phyloP scores from a whole-genome alignment of 1,140 invertebrate genomes.

The Periplaneta americana region DNA sequence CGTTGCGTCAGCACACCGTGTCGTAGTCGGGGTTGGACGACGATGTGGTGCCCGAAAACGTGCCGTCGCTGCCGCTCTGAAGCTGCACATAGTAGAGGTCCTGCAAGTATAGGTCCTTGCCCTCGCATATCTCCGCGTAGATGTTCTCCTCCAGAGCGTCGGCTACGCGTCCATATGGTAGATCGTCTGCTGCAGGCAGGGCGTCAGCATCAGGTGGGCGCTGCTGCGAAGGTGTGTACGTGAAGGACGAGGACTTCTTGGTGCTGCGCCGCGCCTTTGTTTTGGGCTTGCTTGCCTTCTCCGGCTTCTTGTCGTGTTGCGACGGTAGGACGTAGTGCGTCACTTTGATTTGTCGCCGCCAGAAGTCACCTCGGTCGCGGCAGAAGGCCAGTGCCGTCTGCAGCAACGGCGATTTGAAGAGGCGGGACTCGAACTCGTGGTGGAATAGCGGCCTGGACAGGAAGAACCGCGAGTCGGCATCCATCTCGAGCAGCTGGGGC shows the following conservation, averaged over 20 bases:
- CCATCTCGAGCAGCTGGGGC: slow-evolving; percentile 35
- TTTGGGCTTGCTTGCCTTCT: not conserved
- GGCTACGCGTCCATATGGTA: slow-evolving; percentile 3
- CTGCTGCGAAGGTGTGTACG: not conserved
- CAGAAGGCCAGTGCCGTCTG: slow-evolving; percentile 25
- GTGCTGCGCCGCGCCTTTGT: slow-evolving; percentile 4
- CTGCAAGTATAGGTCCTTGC: not conserved
- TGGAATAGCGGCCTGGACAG: slow-evolving; percentile 25
- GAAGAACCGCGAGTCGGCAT: slow-evolving; percentile 33
- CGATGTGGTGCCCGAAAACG: not conserved
- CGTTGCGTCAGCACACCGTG: not conserved
- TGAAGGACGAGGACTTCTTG: slow-evolving; percentile 8
- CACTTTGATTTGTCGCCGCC: slow-evolving; percentile 26
- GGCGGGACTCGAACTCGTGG: slow-evolving; percentile 21
- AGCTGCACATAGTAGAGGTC: slow-evolving; percentile 7
- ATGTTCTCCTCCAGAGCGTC: slow-evolving; percentile 18
- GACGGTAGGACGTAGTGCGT: slow-evolving; percentile 15
- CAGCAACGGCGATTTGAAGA: slow-evolving; percentile 25
- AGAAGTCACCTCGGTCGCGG: slow-evolving; percentile 22
- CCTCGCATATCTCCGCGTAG: slow-evolving; percentile 16
- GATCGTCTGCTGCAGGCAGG: not conserved
- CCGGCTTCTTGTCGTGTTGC: not conserved
- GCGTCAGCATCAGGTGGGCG: not conserved
- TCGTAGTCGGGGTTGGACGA: not conserved
- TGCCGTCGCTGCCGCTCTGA: not conserved